These are phyloP conservation scores for Ochotona curzoniae DNA, from an alignment of 2,113 vertebrate species.

Conservation along the genomic window DNA sequence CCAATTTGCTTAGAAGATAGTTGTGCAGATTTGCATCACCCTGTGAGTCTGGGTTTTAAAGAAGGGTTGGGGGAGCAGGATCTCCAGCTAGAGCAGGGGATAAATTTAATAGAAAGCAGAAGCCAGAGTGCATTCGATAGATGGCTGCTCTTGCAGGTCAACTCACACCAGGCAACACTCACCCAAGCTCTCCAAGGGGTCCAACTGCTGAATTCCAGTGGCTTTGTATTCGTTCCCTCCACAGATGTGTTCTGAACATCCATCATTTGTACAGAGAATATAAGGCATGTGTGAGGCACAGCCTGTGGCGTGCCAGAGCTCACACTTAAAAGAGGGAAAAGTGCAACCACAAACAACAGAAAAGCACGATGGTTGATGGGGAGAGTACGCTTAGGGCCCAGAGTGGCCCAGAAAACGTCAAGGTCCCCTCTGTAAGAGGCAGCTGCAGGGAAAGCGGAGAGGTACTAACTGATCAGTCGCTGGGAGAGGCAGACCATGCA, in stretches of 20 bases:
- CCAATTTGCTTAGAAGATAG: constrained; percentile 36
- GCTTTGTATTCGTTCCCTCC: background rate
- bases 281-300: background rate
- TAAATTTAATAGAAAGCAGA: constrained; percentile 3
- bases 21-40: constrained; percentile 5
- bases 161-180: background rate
- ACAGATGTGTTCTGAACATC: background rate
- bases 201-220: background rate
- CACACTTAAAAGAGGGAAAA: background rate
- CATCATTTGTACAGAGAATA: background rate
- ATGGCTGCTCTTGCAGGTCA: background rate
- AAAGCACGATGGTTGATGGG: background rate
- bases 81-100: constrained; percentile 19
- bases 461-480: background rate
- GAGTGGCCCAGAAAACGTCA: background rate
- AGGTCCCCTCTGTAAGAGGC: background rate
- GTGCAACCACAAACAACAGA: background rate
- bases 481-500: background rate
- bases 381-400: no score
- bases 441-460: background rate
- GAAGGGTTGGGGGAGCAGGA: background rate
- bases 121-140: background rate
- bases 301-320: background rate
- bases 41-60: background rate
- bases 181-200: background rate